Base-by-base conservation (phyloP, 2,113 vertebrate species). In the Cygnus atratus region DNA sequence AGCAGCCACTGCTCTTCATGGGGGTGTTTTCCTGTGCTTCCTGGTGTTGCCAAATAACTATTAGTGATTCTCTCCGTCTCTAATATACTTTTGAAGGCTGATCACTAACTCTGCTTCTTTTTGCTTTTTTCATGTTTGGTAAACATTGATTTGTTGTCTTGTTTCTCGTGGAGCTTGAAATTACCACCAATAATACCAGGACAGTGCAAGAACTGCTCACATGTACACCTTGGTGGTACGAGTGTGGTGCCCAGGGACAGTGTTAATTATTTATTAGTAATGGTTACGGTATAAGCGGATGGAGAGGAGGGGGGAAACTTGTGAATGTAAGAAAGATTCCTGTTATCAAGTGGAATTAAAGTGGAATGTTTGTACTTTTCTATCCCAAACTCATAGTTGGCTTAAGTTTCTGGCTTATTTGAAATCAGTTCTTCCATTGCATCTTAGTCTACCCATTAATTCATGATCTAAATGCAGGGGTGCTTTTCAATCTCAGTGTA, bases 111-210 rank as follows among this genome's bases (percentile, higher is more conserved):
- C 67, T 63, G 13, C 16, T 55, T 31, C 4, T 11, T 10, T 52
- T 52, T 41, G 13, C 4, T 2, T 41, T 68, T n/a, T 29, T 11
- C 16, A 39, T 50, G 18, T 88, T 87, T 92, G 65, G 55, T 83
- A 65, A 66, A 66, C 81, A 77, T 80, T 62, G 63, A 72, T 95
- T 93, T 83, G 24, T 91, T 93, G 73, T 84, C 71, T 54, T 50
- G 17, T 87, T 96, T 79, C 86, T 95, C 44, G 7, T 15, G 37
- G 61, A 91, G 81, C 72, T 94, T 91, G 75, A 94, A 92, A 88
- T 91, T 48, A 37, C 61, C 61, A 11, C 50, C 54, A 62, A 74
- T 20, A 73, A 24, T 65, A 22, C 44, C 48, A 75, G 33, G 2
- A 2, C 22, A 43, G 67, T 18, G 26, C 54, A 80, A 85, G 71